Percentiles rank a stretch among this genome's conserved stretches.
Evolutionary conservation across 2,797 vertebrate species (phyloP).

Genomic region (Enteromius treurensis): DNA sequence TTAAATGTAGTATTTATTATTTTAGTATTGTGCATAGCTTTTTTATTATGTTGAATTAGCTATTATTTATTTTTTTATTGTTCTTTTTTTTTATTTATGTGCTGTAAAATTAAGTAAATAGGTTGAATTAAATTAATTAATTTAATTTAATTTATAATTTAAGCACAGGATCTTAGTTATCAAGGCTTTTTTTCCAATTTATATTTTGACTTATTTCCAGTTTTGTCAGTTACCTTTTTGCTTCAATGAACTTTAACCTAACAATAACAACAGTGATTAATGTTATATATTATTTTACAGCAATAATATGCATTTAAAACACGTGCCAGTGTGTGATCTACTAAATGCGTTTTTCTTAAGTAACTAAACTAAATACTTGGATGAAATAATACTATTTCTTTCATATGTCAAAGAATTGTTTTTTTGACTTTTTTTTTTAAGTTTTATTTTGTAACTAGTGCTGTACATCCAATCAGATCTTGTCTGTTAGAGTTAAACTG

Average conservation of each 20-base stretch:
- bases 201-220: background rate
- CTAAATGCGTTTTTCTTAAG: too few species aligned
- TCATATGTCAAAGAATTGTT: too few species aligned
- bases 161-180: background rate
- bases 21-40: background rate
- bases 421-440: background rate
- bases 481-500: background rate
- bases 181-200: background rate
- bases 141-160: background rate
- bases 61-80: background rate
- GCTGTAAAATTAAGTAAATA: background rate
- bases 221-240: background rate
- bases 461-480: background rate
- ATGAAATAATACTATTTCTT: background rate
- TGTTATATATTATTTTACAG: background rate
- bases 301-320: background rate
- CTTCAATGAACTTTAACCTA: background rate
- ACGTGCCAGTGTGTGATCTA: too few species aligned
- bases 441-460: background rate
- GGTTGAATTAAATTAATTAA: background rate
- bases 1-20: background rate
- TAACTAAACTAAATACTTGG: background rate
- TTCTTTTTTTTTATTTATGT: too few species aligned
- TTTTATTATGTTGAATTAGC: background rate
- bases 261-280: background rate